Evolutionary conservation across 1,140 invertebrate genomes (phyloP).

Genomic region (Tetramorium alpestre): DNA sequence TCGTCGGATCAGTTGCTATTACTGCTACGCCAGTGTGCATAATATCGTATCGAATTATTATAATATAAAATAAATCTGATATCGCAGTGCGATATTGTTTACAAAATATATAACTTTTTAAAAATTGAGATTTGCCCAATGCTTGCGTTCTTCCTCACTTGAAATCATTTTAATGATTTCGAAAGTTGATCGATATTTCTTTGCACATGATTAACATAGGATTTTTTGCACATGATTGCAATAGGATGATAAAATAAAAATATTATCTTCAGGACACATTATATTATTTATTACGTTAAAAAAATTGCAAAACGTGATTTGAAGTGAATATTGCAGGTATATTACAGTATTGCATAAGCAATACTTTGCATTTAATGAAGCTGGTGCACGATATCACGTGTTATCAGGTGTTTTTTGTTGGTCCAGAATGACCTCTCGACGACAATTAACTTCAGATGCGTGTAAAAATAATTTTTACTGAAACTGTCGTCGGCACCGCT

Average conservation of each 20-base stretch:
- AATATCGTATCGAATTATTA: neutral
- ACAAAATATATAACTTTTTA: neutral
- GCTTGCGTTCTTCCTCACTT: neutral
- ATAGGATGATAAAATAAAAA: neutral
- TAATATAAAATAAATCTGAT: neutral
- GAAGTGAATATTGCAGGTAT: neutral
- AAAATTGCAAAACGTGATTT: neutral
- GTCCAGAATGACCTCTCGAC: neutral
- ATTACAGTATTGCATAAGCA: neutral
- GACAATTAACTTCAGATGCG: neutral
- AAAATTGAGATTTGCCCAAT: neutral
- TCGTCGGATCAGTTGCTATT: conserved; percentile 33
- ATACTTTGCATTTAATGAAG: neutral
- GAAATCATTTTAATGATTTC: neutral
- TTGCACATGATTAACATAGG: neutral
- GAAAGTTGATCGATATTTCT: neutral
- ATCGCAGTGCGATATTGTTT: neutral
- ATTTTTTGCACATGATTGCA: neutral
- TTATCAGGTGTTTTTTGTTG: neutral
- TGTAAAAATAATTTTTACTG: conserved; percentile 35
- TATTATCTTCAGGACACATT: neutral
- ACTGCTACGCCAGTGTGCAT: neutral
- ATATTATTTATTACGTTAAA: neutral
- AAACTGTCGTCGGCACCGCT: conserved; percentile 48
- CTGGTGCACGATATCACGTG: too few relatives aligned